Conservation (phyloP, 1,140 invertebrate species). For the Limonius californicus region DNA sequence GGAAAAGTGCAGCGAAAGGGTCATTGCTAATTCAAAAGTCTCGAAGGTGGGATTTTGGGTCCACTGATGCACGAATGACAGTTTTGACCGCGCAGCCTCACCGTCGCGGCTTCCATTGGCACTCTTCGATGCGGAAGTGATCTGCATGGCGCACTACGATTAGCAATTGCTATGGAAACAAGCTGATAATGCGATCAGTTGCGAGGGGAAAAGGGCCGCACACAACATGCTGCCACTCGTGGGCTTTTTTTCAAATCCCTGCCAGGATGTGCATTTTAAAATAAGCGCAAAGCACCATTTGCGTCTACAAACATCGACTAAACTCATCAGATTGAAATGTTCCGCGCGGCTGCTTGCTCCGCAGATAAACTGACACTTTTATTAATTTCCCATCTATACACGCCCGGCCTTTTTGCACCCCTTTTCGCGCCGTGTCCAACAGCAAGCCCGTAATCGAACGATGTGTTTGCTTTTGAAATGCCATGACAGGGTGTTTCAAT, state of each 20-base stretch:
- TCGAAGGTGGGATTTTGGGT: background rate
- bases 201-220: constrained; percentile 20
- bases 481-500: too few species aligned
- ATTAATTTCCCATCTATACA: constrained; percentile 60
- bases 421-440: constrained; percentile 28
- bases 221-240: constrained; percentile 11
- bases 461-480: background rate
- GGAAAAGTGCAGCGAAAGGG: constrained; percentile 8
- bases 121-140: constrained; percentile 44
- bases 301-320: constrained; percentile 30
- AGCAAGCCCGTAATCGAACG: constrained; percentile 5
- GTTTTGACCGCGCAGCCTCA: constrained; percentile 28
- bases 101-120: constrained; percentile 39
- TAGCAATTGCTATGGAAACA: constrained; percentile 61
- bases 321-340: constrained; percentile 36
- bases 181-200: constrained; percentile 56
- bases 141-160: constrained; percentile 50
- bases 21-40: constrained; percentile 3
- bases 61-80: background rate
- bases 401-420: constrained; percentile 24
- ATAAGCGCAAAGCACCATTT: constrained; percentile 30
- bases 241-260: constrained; percentile 4
- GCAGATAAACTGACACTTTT: constrained; percentile 68
- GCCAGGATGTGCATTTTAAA: constrained; percentile 31
- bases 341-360: constrained; percentile 33